Evolutionary conservation across 2,797 vertebrate genomes (phyloP).

Genomic region (Pipistrellus nathusii): DNA sequence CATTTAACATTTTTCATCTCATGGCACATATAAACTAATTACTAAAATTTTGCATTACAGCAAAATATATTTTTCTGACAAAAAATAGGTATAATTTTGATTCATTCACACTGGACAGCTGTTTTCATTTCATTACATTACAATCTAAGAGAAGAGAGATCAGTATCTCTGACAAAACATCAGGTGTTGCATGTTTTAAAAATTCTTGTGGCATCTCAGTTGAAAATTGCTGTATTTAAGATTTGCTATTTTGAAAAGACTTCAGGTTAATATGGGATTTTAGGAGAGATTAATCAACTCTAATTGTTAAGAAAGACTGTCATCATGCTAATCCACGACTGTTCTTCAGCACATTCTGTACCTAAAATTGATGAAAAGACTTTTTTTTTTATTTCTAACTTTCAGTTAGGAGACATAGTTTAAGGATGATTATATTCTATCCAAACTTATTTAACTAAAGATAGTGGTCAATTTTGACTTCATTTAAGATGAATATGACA

Average conservation of each 20-base stretch:
- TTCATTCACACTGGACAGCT: background rate
- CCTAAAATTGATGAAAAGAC: conserved; percentile 30
- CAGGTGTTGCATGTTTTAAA: background rate
- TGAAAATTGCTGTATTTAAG: background rate
- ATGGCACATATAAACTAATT: too few relatives aligned
- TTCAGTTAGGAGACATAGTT: conserved; percentile 20
- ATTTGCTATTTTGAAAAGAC: background rate
- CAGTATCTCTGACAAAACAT: background rate
- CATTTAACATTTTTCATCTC: background rate
- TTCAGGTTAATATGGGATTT: conserved; percentile 38
- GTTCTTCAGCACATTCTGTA: conserved; percentile 4
- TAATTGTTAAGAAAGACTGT: background rate
- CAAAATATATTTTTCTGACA: background rate
- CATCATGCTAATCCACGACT: conserved; percentile 7
- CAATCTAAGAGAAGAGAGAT: background rate
- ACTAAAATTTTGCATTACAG: too few relatives aligned
- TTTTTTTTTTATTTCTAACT: background rate
- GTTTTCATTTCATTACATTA: background rate
- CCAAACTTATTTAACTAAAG: conserved; percentile 49
- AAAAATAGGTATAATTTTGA: background rate
- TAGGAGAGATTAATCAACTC: conserved; percentile 15
- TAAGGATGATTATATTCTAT: conserved; percentile 34
- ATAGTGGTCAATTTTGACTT: conserved; percentile 46
- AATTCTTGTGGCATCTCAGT: background rate
- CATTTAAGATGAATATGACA: background rate